Evolutionary conservation across 2,888 invertebrate genomes (phyloP).

Genomic region (Eristalis tenax): DNA sequence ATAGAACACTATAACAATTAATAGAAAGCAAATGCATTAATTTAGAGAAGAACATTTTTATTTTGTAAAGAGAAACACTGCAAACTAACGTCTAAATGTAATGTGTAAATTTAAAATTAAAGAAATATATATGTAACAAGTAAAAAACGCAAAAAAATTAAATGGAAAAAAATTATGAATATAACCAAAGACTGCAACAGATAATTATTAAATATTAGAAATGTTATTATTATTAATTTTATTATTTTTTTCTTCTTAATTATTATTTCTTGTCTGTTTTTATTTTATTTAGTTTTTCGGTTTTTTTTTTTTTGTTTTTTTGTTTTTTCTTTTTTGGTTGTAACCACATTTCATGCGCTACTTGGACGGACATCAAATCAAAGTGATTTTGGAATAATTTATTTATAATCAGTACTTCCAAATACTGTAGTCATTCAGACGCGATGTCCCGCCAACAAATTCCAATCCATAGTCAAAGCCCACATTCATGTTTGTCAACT

Average conservation of each 20-base stretch:
- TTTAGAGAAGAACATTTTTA: slow-evolving; percentile 45
- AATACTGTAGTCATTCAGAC: slow-evolving; percentile 21
- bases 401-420: neutral
- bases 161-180: slow-evolving; percentile 77
- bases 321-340: slow-evolving; percentile 41
- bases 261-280: slow-evolving; percentile 37
- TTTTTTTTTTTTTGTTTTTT: slow-evolving; percentile 37
- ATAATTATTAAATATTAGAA: slow-evolving; percentile 82
- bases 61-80: slow-evolving; percentile 54
- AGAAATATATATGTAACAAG: slow-evolving; percentile 62
- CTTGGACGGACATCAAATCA: neutral
- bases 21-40: slow-evolving; percentile 31
- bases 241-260: slow-evolving; percentile 65
- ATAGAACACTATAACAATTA: slow-evolving; percentile 12
- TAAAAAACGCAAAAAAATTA: slow-evolving; percentile 73
- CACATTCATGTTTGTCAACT: slow-evolving; percentile 18
- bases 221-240: slow-evolving; percentile 77
- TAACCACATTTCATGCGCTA: slow-evolving; percentile 34
- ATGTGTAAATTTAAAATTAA: slow-evolving; percentile 50
- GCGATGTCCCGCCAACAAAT: slow-evolving; percentile 33
- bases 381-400: neutral
- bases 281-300: slow-evolving; percentile 28
- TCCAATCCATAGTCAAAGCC: slow-evolving; percentile 68
- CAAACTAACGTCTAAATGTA: slow-evolving; percentile 61
- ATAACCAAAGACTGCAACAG: slow-evolving; percentile 83